Percentiles rank a stretch among this genome's conserved stretches.
phyloP scores from a whole-genome alignment of 2,797 vertebrate species.

The Macropodus opercularis region DNA sequence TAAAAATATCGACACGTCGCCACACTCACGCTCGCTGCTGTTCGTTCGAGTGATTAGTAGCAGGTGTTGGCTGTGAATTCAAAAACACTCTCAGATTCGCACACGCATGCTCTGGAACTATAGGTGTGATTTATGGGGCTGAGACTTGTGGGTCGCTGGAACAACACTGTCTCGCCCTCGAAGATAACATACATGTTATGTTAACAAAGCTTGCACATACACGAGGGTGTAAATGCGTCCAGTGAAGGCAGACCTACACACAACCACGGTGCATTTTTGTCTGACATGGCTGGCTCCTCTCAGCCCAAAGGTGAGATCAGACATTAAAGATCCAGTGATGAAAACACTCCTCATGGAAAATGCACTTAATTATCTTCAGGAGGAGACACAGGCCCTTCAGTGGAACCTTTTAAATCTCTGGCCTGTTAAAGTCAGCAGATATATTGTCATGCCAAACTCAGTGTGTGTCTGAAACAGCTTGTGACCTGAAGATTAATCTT shows the following conservation, averaged over 20 bases:
- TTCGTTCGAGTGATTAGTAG: constrained; percentile 80
- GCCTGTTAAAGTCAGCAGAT: constrained; percentile 18
- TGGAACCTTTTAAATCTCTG: constrained; percentile 9
- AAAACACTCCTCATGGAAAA: constrained; percentile 63
- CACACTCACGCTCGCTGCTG: constrained; percentile 49
- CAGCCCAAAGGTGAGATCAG: constrained; percentile 70
- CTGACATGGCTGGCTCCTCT: constrained; percentile 56
- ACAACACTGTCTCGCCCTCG: constrained; percentile 66
- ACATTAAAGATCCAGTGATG: constrained; percentile 60
- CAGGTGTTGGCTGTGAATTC: constrained; percentile 77
- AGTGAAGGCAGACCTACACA: constrained; percentile 8
- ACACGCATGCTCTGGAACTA: constrained; percentile 41
- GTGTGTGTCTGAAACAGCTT: constrained; percentile 30
- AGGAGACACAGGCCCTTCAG: constrained; percentile 43
- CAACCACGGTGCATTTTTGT: constrained; percentile 52
- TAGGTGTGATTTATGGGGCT: constrained; percentile 78
- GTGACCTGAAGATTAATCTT: constrained; percentile 44
- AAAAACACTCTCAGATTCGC: constrained; percentile 32
- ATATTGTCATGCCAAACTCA: too few relatives aligned
- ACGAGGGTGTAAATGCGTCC: too few relatives aligned
- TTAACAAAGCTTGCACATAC: constrained; percentile 27
- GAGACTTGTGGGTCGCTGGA: constrained; percentile 67
- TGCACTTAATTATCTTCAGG: constrained; percentile 48
- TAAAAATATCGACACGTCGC: constrained; percentile 80
- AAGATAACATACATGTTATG: constrained; percentile 72